These are phyloP conservation scores for Margaritifera margaritifera DNA, from an alignment of 2,888 invertebrate species.

Conservation along the genomic window DNA sequence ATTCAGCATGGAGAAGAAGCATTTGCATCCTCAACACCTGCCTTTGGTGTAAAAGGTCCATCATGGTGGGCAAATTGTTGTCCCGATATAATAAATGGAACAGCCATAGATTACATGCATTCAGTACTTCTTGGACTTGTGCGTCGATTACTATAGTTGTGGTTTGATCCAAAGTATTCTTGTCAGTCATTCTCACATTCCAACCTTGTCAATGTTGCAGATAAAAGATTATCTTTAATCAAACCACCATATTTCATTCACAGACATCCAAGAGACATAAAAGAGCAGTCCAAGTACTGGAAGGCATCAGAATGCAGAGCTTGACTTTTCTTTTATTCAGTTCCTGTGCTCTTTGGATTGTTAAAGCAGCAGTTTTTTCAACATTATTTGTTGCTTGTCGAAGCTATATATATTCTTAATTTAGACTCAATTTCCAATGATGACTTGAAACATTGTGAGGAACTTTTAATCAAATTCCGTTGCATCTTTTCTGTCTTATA, in stretches of 20 bases:
- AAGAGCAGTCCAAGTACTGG: constrained; percentile 27
- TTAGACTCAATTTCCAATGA: constrained; percentile 14
- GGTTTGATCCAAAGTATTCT: constrained; percentile 7
- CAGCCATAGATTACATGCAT: no score
- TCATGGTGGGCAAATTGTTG: no score
- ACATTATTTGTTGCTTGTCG: constrained; percentile 28
- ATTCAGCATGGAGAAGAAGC: constrained; percentile 18
- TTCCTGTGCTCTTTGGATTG: constrained; percentile 26
- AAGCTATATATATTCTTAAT: constrained; percentile 27
- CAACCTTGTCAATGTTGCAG: constrained; percentile 10
- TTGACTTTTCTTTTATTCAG: constrained; percentile 25
- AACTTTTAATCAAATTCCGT: constrained; percentile 22
- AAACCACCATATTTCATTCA: constrained; percentile 26
- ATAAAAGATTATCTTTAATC: constrained; percentile 11
- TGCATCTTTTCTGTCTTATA: constrained; percentile 20
- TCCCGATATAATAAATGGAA: no score
- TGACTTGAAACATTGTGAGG: constrained; percentile 15
- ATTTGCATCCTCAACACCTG: not conserved
- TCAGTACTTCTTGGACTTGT: no score
- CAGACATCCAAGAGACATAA: constrained; percentile 22
- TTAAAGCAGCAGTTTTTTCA: constrained; percentile 13
- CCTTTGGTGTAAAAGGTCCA: constrained; percentile 23
- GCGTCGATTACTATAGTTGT: no score
- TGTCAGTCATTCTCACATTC: constrained; percentile 10
- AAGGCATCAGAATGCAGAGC: constrained; percentile 34